Percentiles rank a stretch among this genome's conserved stretches.
These are phyloP conservation scores for Tetramorium bicarinatum DNA, from an alignment of 2,888 invertebrate species.

Conservation along the genomic window DNA sequence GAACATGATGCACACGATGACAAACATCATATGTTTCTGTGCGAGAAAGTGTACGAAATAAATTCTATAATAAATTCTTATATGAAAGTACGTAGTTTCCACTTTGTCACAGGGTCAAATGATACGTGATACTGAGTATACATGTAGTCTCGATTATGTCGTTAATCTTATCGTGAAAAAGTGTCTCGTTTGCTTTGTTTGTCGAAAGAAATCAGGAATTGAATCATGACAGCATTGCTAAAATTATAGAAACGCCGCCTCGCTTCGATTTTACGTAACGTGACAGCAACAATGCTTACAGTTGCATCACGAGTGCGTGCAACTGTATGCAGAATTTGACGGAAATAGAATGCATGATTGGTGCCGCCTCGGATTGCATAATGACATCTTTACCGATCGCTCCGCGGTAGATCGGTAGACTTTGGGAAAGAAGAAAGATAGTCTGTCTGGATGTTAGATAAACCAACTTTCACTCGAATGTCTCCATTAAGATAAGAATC, in stretches of 20 bases:
- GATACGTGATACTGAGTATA: not conserved
- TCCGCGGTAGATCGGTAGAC: not conserved
- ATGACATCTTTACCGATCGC: constrained; percentile 59
- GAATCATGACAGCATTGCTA: constrained; percentile 6
- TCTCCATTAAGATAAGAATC: not conserved
- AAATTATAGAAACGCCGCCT: constrained; percentile 17
- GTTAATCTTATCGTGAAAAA: not conserved
- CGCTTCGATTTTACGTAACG: constrained; percentile 54
- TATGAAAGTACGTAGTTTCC: not conserved
- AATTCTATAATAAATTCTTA: not conserved
- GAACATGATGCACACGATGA: not conserved
- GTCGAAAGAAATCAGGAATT: not conserved
- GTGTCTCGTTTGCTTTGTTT: not conserved
- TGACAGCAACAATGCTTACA: constrained; percentile 59
- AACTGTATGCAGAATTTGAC: constrained; percentile 60
- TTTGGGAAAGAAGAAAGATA: not conserved
- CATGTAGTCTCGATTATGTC: not conserved
- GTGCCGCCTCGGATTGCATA: constrained; percentile 68
- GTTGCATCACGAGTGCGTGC: constrained; percentile 56
- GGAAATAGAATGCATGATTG: constrained; percentile 68
- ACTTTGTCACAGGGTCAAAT: not conserved
- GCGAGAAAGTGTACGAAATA: not conserved
- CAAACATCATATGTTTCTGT: not conserved
- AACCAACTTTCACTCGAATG: constrained; percentile 2
- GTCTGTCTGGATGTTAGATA: not conserved